phyloP scores from a whole-genome alignment of 2,888 invertebrate species.

The Oxyscelio sp. region DNA sequence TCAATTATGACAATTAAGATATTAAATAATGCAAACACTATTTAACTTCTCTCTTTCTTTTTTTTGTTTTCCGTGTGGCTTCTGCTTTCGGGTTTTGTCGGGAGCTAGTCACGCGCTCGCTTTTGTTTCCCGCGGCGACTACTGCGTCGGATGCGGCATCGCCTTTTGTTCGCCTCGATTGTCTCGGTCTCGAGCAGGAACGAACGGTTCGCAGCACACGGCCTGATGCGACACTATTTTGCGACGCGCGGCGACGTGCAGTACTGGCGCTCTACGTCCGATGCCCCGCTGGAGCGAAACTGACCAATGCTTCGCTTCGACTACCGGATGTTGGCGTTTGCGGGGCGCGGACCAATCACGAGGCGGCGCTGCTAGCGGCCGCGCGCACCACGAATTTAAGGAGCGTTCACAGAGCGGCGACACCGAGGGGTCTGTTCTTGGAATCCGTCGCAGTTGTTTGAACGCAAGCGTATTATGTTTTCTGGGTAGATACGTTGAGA shows the following conservation, averaged over 20 bases:
- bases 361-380: conserved; percentile 17
- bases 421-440: no score
- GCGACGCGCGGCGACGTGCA: conserved; percentile 79
- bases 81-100: no score
- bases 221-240: conserved; percentile 81
- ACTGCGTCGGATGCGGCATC: conserved; percentile 25
- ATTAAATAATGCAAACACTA: no score
- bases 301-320: conserved; percentile 84
- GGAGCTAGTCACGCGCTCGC: no score
- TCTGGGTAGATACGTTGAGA: no score
- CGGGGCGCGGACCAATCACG: conserved; percentile 80
- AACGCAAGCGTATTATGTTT: no score
- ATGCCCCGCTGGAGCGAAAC: conserved; percentile 81
- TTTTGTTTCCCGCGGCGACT: conserved; percentile 52
- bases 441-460: no score
- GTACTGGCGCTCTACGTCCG: conserved; percentile 82
- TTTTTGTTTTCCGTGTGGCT: no score
- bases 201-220: conserved; percentile 75
- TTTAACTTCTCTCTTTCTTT: no score
- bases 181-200: conserved; percentile 37
- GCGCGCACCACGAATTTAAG: no score
- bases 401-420: no score
- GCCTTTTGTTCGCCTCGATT: conserved; percentile 48
- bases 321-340: conserved; percentile 85
- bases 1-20: no score